phyloP scores from a whole-genome alignment of 2,113 vertebrate genomes.

The Urocynchramus pylzowi region DNA sequence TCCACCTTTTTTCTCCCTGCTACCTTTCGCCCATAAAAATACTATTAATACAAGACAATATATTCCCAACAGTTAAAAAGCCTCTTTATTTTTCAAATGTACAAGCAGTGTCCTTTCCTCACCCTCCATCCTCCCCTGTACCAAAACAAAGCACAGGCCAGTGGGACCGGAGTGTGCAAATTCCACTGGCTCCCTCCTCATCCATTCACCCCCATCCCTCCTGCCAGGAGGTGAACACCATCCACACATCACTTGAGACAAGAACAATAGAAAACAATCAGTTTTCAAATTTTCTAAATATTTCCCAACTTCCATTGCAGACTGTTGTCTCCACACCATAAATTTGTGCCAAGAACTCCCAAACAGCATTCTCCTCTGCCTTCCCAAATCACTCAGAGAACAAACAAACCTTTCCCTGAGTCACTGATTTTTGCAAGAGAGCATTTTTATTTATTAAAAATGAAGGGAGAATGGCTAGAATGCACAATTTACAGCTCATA shows the following conservation, averaged over 20 bases:
- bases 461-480: not conserved
- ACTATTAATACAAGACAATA: not conserved
- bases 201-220: not conserved
- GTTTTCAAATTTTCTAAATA: conserved; percentile 66
- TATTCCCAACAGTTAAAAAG: not conserved
- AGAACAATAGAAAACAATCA: conserved; percentile 35
- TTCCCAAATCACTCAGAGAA: conserved; percentile 30
- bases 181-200: not conserved
- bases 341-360: conserved; percentile 51
- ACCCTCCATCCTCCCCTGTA: not conserved
- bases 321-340: conserved; percentile 21
- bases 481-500: not conserved
- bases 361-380: conserved; percentile 44
- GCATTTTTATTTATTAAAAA: conserved; percentile 4
- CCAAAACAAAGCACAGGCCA: not conserved
- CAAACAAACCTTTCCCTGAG: conserved; percentile 42
- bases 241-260: conserved; percentile 13
- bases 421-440: conserved; percentile 47
- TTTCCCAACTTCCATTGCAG: conserved; percentile 48
- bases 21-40: not conserved
- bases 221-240: not conserved
- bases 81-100: not conserved
- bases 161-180: accelerated
- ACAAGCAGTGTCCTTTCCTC: not conserved
- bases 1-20: not conserved